These are phyloP conservation scores for Trichonephila clavata DNA, from an alignment of 1,140 invertebrate species.

Conservation along the genomic window DNA sequence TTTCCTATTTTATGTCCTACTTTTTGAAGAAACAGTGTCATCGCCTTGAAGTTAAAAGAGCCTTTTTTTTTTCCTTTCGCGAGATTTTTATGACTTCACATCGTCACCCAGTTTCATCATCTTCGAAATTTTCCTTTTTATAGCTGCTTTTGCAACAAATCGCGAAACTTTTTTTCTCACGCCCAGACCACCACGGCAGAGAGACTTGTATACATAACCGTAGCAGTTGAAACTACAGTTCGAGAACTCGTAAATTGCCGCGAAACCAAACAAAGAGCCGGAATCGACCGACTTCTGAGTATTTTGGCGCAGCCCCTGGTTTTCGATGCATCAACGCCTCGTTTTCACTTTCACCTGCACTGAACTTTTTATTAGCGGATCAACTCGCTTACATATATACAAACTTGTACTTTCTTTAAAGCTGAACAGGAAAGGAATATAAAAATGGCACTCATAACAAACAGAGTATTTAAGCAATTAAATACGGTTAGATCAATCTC, in stretches of 20 bases:
- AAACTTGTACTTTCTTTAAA: background rate
- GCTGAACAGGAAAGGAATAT: too few relatives aligned
- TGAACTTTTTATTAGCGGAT: background rate
- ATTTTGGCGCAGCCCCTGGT: background rate
- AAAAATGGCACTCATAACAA: too few relatives aligned
- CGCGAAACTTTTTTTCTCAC: background rate
- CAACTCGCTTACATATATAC: background rate
- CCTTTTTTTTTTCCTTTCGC: too few relatives aligned
- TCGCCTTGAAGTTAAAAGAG: too few relatives aligned
- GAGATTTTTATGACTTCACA: background rate
- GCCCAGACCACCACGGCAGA: background rate
- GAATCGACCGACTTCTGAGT: background rate
- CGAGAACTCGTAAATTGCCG: background rate
- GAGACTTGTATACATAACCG: background rate
- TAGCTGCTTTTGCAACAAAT: background rate
- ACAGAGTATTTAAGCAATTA: too few relatives aligned
- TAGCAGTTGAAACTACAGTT: background rate
- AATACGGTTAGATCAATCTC: too few relatives aligned
- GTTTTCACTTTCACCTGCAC: background rate
- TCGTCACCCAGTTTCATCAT: background rate
- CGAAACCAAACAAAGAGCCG: background rate
- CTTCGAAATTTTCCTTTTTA: background rate
- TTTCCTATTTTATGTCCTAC: too few relatives aligned
- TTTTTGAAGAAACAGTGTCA: too few relatives aligned
- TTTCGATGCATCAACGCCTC: background rate